These are phyloP conservation scores for Axea sp. DNA, from an alignment of 2,888 invertebrate genomes.

Conservation along the genomic window DNA sequence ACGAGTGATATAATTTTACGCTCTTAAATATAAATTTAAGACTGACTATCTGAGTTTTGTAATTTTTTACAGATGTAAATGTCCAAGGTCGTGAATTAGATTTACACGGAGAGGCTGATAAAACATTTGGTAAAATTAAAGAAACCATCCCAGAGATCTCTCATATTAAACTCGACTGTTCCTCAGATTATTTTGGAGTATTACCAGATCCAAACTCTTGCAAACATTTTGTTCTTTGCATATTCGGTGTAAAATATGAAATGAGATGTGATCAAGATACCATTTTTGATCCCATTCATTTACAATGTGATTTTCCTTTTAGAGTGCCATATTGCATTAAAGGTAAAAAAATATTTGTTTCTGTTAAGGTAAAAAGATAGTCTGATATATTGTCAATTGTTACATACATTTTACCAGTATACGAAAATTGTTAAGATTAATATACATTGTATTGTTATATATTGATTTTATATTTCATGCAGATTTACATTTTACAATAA, in stretches of 20 bases:
- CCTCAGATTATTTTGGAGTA: conserved; percentile 17
- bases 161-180: conserved; percentile 17
- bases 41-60: too few species aligned
- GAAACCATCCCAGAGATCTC: too few species aligned
- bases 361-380: neutral
- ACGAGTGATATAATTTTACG: too few species aligned
- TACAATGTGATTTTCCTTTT: conserved; percentile 25
- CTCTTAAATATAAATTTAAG: too few species aligned
- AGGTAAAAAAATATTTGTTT: conserved; percentile 4
- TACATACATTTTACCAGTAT: too few species aligned
- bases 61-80: too few species aligned
- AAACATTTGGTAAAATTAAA: conserved; percentile 13
- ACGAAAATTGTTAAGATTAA: too few species aligned
- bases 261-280: conserved; percentile 23
- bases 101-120: neutral
- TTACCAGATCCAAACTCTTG: conserved; percentile 14
- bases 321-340: conserved; percentile 15
- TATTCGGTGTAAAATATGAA: conserved; percentile 2
- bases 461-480: too few species aligned
- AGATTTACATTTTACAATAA: too few species aligned
- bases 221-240: conserved; percentile 19
- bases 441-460: too few species aligned
- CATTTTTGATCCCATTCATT: conserved; percentile 24
- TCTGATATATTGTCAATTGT: too few species aligned
- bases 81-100: too few species aligned